Evolutionary conservation across 1,140 invertebrate species (phyloP), one percentile per base, ranked within the genome.

Genomic region (Ooceraea biroi): DNA sequence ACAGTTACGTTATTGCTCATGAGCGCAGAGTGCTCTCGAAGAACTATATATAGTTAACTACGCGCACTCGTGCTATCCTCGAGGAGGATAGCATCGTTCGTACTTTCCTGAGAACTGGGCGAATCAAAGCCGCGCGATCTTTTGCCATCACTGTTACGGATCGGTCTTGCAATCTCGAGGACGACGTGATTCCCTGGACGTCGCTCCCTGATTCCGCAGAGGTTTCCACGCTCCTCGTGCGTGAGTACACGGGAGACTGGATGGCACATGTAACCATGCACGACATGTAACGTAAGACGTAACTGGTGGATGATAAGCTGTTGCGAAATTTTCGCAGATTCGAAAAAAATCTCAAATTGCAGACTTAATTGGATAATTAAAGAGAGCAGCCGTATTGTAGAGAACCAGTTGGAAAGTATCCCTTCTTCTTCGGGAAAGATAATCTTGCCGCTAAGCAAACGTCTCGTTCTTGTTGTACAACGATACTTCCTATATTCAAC

Each of bases 1-100:
- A 85, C 88, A 91, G 91, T 92, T 93, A 93, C 91, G 92, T 92
- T 92, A 89, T 89, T 86, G 87, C 84, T 89, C 88, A 84, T 89
- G 85, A 86, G 83, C 84, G 25, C 82, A 12, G 50, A 58, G 58
- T 84, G 58, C 88, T 88, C 87, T 89, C 83, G 27, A 58, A 78
- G 76, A 68, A 30, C 82, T 80, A 72, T 89, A 82, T 82, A 84
- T 85, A 87, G 74, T 60, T 83, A 78, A 25, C 57, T 76, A 80
- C 41, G 50, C 46, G 50, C 58, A 66, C n/a, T 30, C n/a, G 50
- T 69, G n/a, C n/a, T n/a, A n/a, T n/a, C n/a, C n/a, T n/a, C n/a
- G n/a, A 76, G 80, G 52, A 71, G 71, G 50, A 84, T 80, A 76
- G 86, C 82, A 84, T 86, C 80, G 58, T 86, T 48, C 52, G 48